Evolutionary conservation across 2,888 invertebrate species (phyloP).

Genomic region (Pseudoips prasinana): DNA sequence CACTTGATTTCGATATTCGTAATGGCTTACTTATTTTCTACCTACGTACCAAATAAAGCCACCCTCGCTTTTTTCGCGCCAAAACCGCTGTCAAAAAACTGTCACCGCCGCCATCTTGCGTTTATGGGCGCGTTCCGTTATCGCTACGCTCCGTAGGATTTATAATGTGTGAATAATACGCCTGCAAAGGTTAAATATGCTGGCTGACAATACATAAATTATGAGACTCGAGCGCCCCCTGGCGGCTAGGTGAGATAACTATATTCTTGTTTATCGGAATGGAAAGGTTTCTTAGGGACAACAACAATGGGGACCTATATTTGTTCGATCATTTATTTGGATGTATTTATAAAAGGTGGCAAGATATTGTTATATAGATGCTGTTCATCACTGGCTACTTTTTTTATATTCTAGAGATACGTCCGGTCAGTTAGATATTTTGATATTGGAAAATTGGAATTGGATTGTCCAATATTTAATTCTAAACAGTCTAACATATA

Average conservation of each 20-base stretch:
- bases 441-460: no score
- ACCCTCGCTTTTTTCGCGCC: slow-evolving; percentile 46
- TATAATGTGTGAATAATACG: slow-evolving; percentile 80
- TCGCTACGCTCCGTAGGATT: slow-evolving; percentile 70
- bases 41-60: no score
- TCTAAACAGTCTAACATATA: no score
- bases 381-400: no score
- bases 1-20: no score
- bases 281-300: slow-evolving; percentile 63
- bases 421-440: no score
- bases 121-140: slow-evolving; percentile 63
- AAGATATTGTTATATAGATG: no score
- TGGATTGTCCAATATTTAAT: no score
- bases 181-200: slow-evolving; percentile 66
- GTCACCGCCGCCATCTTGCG: slow-evolving; percentile 64
- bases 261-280: slow-evolving; percentile 67
- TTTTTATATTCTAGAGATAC: no score
- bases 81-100: slow-evolving; percentile 62
- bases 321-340: slow-evolving; percentile 27
- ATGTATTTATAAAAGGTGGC: slow-evolving; percentile 18
- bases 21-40: no score
- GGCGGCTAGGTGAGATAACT: slow-evolving; percentile 62
- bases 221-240: slow-evolving; percentile 49
- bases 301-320: slow-evolving; percentile 40
- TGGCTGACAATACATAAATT: slow-evolving; percentile 77